phyloP scores from a whole-genome alignment of 2,113 vertebrate genomes.

The Microcebus jonahi region DNA sequence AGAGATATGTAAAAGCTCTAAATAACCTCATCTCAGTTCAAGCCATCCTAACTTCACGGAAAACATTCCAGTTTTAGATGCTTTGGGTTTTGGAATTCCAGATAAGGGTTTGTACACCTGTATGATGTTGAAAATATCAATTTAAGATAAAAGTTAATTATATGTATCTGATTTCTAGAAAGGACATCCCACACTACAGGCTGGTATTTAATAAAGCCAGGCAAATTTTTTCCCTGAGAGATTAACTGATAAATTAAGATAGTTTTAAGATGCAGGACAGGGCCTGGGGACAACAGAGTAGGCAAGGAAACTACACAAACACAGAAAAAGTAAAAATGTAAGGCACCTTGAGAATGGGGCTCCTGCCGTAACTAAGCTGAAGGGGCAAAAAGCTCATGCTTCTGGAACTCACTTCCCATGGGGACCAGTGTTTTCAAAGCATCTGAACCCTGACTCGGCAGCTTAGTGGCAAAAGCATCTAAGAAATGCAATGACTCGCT shows the following conservation, averaged over 20 bases:
- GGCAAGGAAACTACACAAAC: slow-evolving; percentile 9
- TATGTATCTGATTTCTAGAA: slow-evolving; percentile 27
- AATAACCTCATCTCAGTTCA: background rate
- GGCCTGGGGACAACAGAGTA: background rate
- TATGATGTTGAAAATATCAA: background rate
- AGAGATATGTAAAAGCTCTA: background rate
- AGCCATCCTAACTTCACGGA: background rate
- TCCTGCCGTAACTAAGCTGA: background rate
- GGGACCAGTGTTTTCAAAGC: background rate
- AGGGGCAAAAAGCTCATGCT: background rate
- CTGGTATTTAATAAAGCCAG: background rate
- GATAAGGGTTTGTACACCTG: background rate
- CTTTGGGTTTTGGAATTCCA: background rate
- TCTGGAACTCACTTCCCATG: background rate
- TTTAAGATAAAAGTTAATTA: slow-evolving; percentile 43
- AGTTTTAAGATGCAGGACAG: slow-evolving; percentile 19
- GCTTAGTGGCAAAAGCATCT: background rate
- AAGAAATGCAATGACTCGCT: background rate
- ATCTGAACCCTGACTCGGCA: background rate
- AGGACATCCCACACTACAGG: background rate
- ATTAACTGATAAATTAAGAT: slow-evolving; percentile 26
- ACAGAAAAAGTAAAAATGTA: slow-evolving; percentile 3
- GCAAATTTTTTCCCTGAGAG: background rate
- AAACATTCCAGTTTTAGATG: background rate
- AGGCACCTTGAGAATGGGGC: background rate